These are phyloP conservation scores for Nineta flava DNA, from an alignment of 2,888 invertebrate species.

Conservation along the genomic window DNA sequence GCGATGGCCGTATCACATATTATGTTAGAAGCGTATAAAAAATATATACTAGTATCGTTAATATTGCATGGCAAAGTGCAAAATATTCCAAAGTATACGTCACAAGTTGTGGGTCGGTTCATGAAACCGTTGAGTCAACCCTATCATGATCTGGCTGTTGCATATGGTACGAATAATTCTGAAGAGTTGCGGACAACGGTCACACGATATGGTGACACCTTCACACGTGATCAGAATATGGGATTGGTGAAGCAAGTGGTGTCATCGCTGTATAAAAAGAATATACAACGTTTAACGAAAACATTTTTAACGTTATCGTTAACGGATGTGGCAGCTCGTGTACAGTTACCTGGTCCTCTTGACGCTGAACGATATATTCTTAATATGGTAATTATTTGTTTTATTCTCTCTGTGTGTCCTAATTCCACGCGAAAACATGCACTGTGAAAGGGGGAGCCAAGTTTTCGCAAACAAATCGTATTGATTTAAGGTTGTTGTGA, in stretches of 20 bases:
- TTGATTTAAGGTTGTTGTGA: too few relatives aligned
- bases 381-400: constrained; percentile 59
- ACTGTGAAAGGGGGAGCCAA: too few relatives aligned
- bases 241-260: constrained; percentile 73
- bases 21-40: constrained; percentile 95
- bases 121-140: constrained; percentile 72
- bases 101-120: constrained; percentile 73
- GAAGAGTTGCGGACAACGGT: constrained; percentile 50
- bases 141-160: constrained; percentile 74
- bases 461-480: too few relatives aligned
- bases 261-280: constrained; percentile 83
- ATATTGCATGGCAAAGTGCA: constrained; percentile 78
- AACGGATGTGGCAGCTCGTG: constrained; percentile 77
- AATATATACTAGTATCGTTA: constrained; percentile 82
- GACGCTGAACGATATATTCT: constrained; percentile 90
- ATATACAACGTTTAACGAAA: constrained; percentile 90
- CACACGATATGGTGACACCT: constrained; percentile 66
- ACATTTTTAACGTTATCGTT: constrained; percentile 83
- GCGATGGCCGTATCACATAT: constrained; percentile 89
- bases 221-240: constrained; percentile 61
- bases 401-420: background rate
- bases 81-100: constrained; percentile 76
- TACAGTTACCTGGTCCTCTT: constrained; percentile 64
- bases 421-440: too few relatives aligned
- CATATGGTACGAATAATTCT: constrained; percentile 62